Conservation (phyloP, 2,888 invertebrate genomes). For the Thera obeliscata region DNA sequence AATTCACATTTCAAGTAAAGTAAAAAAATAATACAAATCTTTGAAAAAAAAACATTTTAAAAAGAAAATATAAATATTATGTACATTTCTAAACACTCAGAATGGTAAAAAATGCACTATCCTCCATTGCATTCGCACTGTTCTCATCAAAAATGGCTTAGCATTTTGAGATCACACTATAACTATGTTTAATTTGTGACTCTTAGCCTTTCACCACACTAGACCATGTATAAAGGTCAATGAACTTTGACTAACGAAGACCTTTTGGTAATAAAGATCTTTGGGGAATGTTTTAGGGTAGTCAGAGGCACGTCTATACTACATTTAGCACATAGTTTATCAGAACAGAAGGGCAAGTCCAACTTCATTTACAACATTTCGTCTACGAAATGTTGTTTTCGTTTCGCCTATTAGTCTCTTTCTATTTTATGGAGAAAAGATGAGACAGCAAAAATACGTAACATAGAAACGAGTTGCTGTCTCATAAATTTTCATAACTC, state of each 20-base stretch:
- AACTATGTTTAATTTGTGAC: background rate
- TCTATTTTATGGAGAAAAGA: too few species aligned
- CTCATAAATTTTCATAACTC: too few species aligned
- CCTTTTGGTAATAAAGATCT: too few species aligned
- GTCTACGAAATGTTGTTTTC: too few species aligned
- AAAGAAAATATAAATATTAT: conserved; percentile 63
- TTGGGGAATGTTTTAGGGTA: background rate
- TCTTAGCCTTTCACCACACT: background rate
- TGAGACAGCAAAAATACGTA: too few species aligned
- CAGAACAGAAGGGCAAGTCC: too few species aligned
- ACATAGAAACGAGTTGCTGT: too few species aligned
- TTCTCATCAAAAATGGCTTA: conserved; percentile 29
- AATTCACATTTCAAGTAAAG: conserved; percentile 33
- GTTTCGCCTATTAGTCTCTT: too few species aligned
- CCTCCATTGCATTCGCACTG: conserved; percentile 30
- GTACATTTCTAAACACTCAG: conserved; percentile 54
- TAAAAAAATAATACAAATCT: conserved; percentile 47
- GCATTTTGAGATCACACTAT: conserved; percentile 31
- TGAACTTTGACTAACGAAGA: background rate
- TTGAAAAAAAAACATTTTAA: conserved; percentile 40
- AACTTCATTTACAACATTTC: too few species aligned
- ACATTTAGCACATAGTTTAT: background rate
- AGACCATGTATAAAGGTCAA: background rate
- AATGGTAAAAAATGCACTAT: conserved; percentile 48
- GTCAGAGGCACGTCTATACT: background rate